Conservation (phyloP, 2,888 invertebrate species). For the Lepidochitona cinerea region DNA sequence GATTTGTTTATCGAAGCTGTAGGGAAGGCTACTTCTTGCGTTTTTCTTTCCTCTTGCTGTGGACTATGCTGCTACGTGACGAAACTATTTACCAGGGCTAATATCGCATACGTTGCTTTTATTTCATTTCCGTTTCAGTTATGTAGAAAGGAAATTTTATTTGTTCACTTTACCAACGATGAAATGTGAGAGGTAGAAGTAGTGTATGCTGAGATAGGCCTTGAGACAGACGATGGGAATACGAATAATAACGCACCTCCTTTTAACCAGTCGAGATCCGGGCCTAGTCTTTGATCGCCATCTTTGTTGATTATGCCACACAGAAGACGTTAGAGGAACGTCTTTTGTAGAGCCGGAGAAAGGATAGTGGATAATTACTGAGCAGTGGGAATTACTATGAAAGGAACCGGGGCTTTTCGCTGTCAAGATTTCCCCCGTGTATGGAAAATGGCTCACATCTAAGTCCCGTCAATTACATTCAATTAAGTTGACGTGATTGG, state of each 20-base stretch:
- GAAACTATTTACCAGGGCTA: constrained; percentile 9
- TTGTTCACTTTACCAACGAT: background rate
- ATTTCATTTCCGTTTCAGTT: background rate
- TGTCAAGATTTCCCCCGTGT: constrained; percentile 7
- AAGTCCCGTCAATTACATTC: constrained; percentile 5
- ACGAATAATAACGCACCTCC: too few species aligned
- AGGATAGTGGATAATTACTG: background rate
- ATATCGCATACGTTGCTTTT: constrained; percentile 7
- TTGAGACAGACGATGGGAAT: too few species aligned
- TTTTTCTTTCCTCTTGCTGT: too few species aligned
- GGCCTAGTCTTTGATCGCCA: background rate
- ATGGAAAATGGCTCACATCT: background rate
- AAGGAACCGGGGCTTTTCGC: background rate
- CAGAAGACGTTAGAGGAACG: background rate
- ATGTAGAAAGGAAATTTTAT: constrained; percentile 10
- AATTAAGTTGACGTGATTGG: constrained; percentile 3
- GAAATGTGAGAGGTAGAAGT: background rate
- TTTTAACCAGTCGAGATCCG: background rate
- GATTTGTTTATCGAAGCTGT: constrained; percentile 1
- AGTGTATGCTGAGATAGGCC: too few species aligned
- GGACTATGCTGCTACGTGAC: background rate
- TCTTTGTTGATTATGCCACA: background rate
- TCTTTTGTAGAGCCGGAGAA: background rate
- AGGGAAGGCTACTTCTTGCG: background rate
- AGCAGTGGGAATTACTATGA: background rate